These are phyloP conservation scores for Vanessa atalanta DNA, from an alignment of 1,140 invertebrate species.

Conservation along the genomic window DNA sequence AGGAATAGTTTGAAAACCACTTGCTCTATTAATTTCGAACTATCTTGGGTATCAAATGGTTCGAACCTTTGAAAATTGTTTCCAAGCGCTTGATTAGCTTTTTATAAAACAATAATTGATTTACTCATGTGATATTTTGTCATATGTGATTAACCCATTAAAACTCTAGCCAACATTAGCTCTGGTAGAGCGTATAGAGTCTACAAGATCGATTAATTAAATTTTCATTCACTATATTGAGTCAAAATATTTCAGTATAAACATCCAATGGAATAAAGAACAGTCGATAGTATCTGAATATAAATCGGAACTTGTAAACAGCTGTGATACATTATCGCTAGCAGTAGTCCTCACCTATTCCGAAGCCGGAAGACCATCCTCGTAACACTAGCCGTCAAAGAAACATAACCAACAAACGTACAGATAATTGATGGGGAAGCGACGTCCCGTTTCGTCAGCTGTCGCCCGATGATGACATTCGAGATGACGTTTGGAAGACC, in stretches of 20 bases:
- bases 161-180: no score
- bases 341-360: constrained; percentile 49
- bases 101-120: neutral
- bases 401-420: constrained; percentile 57
- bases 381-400: constrained; percentile 53
- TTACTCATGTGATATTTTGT: neutral
- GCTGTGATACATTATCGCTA: constrained; percentile 55
- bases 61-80: constrained; percentile 4
- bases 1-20: constrained; percentile 28
- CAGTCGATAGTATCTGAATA: no score
- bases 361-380: constrained; percentile 56
- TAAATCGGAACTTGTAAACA: constrained; percentile 35
- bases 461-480: constrained; percentile 64
- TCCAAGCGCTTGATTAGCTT: neutral
- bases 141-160: no score
- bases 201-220: neutral
- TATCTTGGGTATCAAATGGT: constrained; percentile 24
- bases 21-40: constrained; percentile 33
- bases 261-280: no score
- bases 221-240: no score
- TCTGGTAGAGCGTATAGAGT: neutral
- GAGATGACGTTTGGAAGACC: constrained; percentile 50
- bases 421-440: constrained; percentile 70
- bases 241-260: no score
- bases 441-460: constrained; percentile 72